A percentile compares a stretch with the other conserved stretches of the same genome.
phyloP scores from a whole-genome alignment of 2,888 invertebrate genomes.

The Dexiosoma caninum region DNA sequence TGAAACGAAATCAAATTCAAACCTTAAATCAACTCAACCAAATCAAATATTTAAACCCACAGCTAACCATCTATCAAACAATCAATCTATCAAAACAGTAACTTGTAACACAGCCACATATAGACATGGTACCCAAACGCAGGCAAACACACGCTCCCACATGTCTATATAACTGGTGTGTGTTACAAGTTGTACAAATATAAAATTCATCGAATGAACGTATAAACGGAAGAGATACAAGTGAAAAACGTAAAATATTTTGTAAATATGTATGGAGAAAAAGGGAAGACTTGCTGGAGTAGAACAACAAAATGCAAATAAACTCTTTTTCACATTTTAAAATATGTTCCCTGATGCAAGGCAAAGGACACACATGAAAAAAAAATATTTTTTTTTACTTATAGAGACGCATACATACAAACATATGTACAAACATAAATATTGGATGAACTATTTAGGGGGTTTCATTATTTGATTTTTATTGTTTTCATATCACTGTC shows the following conservation, averaged over 20 bases:
- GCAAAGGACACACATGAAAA: background rate
- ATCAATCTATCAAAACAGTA: constrained; percentile 48
- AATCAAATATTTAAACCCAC: constrained; percentile 55
- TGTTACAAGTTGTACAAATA: background rate
- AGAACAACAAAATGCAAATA: background rate
- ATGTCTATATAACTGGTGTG: too few species aligned
- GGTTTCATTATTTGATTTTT: too few species aligned
- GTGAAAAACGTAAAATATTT: background rate
- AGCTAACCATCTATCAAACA: constrained; percentile 49
- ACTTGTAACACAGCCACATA: background rate
- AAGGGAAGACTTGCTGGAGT: background rate
- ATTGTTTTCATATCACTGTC: too few species aligned
- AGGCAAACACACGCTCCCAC: background rate
- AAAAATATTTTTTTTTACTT: background rate
- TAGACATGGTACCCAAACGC: background rate
- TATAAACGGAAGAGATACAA: background rate
- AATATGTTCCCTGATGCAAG: background rate
- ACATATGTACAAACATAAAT: background rate
- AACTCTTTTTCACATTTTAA: constrained; percentile 3
- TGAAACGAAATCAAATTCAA: constrained; percentile 49
- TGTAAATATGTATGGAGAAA: background rate
- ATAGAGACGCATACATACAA: background rate
- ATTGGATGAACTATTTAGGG: too few species aligned
- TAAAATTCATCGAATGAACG: background rate
- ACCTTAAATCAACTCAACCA: constrained; percentile 57